A percentile compares a stretch with the other conserved stretches of the same genome.
Evolutionary conservation across 2,113 vertebrate genomes (phyloP).

Genomic region (Gnathonemus longibarbis): DNA sequence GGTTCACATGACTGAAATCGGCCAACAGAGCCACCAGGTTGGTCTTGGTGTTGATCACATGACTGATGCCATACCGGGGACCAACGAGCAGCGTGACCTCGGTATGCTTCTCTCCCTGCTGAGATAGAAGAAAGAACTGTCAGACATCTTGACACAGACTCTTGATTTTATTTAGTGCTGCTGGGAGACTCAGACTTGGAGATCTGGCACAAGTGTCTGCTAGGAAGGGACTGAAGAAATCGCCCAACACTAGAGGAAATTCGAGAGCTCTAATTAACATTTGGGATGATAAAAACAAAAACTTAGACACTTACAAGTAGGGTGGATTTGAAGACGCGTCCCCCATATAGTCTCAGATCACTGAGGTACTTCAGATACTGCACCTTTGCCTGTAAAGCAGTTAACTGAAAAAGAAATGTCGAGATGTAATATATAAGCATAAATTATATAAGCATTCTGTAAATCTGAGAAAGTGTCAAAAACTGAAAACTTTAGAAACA

Average conservation of each 20-base stretch:
- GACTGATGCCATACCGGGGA: conserved; percentile 90
- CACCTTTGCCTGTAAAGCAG: conserved; percentile 92
- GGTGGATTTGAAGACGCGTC: conserved; percentile 85
- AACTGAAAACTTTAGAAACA: neutral
- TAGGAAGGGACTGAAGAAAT: neutral
- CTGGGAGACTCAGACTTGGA: neutral
- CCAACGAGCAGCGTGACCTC: conserved; percentile 87
- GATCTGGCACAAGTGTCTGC: neutral
- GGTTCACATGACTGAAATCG: conserved; percentile 94
- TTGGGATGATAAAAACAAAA: neutral
- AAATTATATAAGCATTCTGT: neutral
- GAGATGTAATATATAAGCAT: neutral
- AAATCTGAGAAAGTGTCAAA: neutral
- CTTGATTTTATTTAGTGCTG: neutral
- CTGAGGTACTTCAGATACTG: conserved; percentile 97
- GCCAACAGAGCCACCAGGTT: conserved; percentile 90
- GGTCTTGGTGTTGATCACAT: conserved; percentile 90
- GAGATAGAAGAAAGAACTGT: neutral
- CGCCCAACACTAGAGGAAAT: neutral
- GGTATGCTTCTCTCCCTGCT: conserved; percentile 91
- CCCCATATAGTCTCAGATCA: conserved; percentile 86
- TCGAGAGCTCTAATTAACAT: neutral
- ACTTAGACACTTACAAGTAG: conserved; percentile 71
- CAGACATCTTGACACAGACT: neutral
- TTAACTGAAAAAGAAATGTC: conserved; percentile 64